Evolutionary conservation across 2,888 invertebrate species (phyloP).

Genomic region (Ophioninae sp.): DNA sequence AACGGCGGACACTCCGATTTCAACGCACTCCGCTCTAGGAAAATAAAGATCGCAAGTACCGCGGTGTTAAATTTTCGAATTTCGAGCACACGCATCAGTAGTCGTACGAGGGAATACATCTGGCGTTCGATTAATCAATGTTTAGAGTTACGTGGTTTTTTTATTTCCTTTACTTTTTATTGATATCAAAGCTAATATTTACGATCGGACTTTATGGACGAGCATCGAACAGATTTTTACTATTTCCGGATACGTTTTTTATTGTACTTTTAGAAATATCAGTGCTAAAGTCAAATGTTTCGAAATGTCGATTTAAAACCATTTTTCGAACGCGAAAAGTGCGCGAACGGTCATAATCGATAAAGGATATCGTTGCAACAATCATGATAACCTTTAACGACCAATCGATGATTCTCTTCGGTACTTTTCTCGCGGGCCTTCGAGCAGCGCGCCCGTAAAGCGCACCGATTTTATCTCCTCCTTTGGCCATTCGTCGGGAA

Average conservation of each 20-base stretch:
- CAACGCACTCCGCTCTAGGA: slow-evolving; percentile 65
- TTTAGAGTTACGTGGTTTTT: slow-evolving; percentile 8
- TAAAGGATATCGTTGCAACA: not conserved
- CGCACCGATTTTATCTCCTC: too few relatives aligned
- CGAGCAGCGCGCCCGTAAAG: not conserved
- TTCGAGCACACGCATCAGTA: not conserved
- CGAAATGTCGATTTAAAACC: too few relatives aligned
- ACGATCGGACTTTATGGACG: too few relatives aligned
- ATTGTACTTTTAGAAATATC: not conserved
- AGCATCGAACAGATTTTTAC: too few relatives aligned
- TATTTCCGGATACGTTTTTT: not conserved
- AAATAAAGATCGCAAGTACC: slow-evolving; percentile 58
- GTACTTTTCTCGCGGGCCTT: slow-evolving; percentile 27
- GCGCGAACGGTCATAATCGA: not conserved
- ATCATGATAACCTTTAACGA: not conserved
- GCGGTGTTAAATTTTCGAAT: slow-evolving; percentile 42
- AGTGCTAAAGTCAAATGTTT: too few relatives aligned
- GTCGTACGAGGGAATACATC: not conserved
- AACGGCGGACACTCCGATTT: not conserved
- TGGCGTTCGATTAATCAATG: slow-evolving; percentile 27
- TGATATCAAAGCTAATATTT: not conserved
- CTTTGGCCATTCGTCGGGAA: not conserved
- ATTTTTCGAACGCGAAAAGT: not conserved
- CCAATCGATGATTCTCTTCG: slow-evolving; percentile 1
- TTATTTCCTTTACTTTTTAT: not conserved